These are phyloP conservation scores for Octodon degus DNA, from an alignment of 2,113 vertebrate genomes.

Conservation along the genomic window DNA sequence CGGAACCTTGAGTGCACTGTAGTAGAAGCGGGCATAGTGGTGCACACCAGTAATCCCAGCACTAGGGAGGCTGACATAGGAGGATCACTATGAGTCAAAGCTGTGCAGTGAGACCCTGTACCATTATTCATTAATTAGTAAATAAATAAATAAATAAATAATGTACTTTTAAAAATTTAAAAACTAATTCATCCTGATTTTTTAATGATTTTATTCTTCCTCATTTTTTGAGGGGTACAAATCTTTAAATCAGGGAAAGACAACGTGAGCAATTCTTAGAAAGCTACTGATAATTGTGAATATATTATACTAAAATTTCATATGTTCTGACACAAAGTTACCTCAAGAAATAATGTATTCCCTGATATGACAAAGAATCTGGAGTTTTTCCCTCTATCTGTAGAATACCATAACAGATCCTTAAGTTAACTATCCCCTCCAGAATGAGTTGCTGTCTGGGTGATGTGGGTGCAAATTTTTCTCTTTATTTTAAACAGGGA, in stretches of 20 bases:
- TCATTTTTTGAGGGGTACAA: background rate
- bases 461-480: background rate
- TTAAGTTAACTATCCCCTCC: background rate
- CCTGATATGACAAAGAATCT: slow-evolving; percentile 51
- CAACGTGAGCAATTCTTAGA: slow-evolving; percentile 37
- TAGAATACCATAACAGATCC: background rate
- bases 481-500: slow-evolving; percentile 72
- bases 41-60: too few relatives aligned
- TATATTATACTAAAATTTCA: slow-evolving; percentile 61
- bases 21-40: too few relatives aligned
- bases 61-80: too few relatives aligned
- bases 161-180: too few relatives aligned
- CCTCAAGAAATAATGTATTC: slow-evolving; percentile 58
- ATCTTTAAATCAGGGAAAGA: slow-evolving; percentile 41
- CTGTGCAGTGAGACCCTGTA: too few relatives aligned
- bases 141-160: too few relatives aligned
- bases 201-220: background rate
- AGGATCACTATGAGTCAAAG: too few relatives aligned
- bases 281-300: slow-evolving; percentile 60
- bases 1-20: too few relatives aligned
- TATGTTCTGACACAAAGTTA: slow-evolving; percentile 60
- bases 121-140: too few relatives aligned
- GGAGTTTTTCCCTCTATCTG: background rate
- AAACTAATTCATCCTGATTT: slow-evolving; percentile 42
- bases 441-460: background rate